These are phyloP conservation scores for Berghia stephanieae DNA, from an alignment of 1,140 invertebrate species.

Conservation along the genomic window DNA sequence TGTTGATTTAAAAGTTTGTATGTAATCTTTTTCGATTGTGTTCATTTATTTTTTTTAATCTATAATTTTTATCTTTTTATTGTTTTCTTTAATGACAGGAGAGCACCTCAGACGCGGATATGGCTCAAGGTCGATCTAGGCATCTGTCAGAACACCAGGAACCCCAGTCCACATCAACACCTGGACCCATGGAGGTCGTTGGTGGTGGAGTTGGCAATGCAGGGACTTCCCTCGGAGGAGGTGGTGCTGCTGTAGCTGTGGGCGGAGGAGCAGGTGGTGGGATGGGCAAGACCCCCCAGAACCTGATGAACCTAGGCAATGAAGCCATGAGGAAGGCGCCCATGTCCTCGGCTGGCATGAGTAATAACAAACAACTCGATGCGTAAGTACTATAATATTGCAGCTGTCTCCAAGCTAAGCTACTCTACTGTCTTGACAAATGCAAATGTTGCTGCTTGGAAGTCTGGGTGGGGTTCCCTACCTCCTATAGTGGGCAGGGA, in stretches of 20 bases:
- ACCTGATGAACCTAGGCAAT: not conserved
- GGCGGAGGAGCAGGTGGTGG: too few relatives aligned
- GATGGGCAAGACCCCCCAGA: constrained; percentile 19
- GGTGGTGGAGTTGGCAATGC: too few relatives aligned
- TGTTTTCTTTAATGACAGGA: too few relatives aligned
- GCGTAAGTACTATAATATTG: constrained; percentile 7
- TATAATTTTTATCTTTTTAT: too few relatives aligned
- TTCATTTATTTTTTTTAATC: too few relatives aligned
- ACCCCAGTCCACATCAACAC: constrained; percentile 55
- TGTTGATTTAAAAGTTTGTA: too few relatives aligned
- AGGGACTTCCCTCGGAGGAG: too few relatives aligned
- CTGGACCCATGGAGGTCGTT: too few relatives aligned
- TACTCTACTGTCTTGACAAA: not conserved
- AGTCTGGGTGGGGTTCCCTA: not conserved
- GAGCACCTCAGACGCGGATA: constrained; percentile 62
- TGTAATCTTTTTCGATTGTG: too few relatives aligned
- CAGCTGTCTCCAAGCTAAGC: not conserved
- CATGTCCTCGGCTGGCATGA: too few relatives aligned
- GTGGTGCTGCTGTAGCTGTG: too few relatives aligned
- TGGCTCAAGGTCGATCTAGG: constrained; percentile 48
- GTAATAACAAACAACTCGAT: constrained; percentile 25
- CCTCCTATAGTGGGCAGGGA: too few relatives aligned
- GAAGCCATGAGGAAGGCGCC: not conserved
- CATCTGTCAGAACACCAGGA: constrained; percentile 57
- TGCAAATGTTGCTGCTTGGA: not conserved